Conservation (phyloP, 2,113 vertebrate genomes). For the Alces alces region DNA sequence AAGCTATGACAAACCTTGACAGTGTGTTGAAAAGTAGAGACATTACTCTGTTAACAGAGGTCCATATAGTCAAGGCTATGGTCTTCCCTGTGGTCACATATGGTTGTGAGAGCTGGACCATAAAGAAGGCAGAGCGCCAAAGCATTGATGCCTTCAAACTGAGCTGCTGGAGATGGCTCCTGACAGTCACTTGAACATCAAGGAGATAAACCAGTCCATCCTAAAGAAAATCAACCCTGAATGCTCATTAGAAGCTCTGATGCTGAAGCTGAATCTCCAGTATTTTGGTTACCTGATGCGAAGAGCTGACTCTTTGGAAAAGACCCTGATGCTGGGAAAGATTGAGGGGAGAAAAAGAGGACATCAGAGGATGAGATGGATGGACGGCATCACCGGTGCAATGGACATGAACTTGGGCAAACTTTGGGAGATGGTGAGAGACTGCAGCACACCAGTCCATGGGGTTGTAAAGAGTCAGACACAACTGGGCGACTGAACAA, state of each 20-base stretch:
- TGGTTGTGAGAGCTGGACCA: neutral
- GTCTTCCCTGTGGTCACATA: neutral
- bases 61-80: neutral
- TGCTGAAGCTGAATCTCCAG: neutral
- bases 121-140: neutral
- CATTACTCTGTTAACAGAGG: neutral
- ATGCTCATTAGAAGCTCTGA: neutral
- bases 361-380: neutral
- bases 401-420: neutral
- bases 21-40: neutral
- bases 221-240: neutral
- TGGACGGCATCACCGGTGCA: rapidly evolving
- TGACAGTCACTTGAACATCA: neutral
- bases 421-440: neutral
- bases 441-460: neutral
- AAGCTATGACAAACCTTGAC: neutral
- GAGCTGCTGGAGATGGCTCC: neutral
- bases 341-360: neutral
- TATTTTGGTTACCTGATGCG: neutral
- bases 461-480: neutral
- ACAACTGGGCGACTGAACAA: neutral
- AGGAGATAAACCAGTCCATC: neutral
- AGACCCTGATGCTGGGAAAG: neutral
- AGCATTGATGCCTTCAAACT: neutral
- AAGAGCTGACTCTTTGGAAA: neutral